phyloP scores from a whole-genome alignment of 2,113 vertebrate genomes.

The Sakesphorus luctuosus region DNA sequence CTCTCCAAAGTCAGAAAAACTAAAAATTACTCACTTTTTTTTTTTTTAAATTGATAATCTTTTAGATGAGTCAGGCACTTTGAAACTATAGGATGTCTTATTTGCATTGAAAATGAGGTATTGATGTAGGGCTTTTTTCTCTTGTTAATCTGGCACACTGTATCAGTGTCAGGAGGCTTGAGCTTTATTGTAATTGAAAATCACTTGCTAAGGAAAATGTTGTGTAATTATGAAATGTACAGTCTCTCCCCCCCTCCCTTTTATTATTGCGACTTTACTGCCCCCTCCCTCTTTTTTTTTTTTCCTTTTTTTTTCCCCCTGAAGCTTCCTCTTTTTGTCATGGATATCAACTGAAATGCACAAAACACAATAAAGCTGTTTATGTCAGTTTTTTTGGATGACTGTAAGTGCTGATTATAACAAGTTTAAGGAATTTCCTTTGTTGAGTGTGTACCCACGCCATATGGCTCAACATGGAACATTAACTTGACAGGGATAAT shows the following conservation, averaged over 20 bases:
- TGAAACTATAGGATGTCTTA: constrained; percentile 39
- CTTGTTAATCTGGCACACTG: constrained; percentile 1
- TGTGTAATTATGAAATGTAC: constrained; percentile 74
- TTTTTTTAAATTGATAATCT: constrained; percentile 1
- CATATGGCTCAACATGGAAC: constrained; percentile 92
- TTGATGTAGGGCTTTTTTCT: background rate
- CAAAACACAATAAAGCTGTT: constrained; percentile 89
- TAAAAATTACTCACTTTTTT: background rate
- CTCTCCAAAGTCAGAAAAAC: constrained; percentile 56
- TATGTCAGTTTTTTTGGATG: constrained; percentile 85
- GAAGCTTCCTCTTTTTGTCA: constrained; percentile 83
- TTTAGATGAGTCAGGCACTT: constrained; percentile 28
- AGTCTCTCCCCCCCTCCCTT: constrained; percentile 32
- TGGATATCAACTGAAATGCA: constrained; percentile 84
- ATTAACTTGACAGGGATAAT: constrained; percentile 93
- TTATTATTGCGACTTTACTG: constrained; percentile 73
- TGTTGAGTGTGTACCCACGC: constrained; percentile 85
- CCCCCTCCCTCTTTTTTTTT: background rate
- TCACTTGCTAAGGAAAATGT: constrained; percentile 71
- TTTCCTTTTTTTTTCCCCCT: background rate
- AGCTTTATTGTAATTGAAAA: constrained; percentile 76
- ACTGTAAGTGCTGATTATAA: constrained; percentile 90
- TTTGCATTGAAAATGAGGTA: constrained; percentile 36
- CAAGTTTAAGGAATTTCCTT: constrained; percentile 90
- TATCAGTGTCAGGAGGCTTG: constrained; percentile 58